Evolutionary conservation across 2,113 vertebrate genomes (phyloP).

Genomic region (Paracanthobrama guichenoti): DNA sequence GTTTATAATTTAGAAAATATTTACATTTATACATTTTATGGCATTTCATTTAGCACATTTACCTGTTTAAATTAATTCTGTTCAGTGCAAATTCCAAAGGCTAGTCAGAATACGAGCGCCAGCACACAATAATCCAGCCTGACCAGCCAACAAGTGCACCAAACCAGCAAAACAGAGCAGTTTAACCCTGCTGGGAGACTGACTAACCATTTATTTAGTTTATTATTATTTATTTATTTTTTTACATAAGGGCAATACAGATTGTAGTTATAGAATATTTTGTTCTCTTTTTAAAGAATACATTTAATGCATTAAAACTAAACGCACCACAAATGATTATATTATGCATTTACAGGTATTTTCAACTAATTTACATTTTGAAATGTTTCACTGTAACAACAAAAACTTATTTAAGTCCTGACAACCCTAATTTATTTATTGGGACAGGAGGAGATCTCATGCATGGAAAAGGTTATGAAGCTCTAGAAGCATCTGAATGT

Average conservation of each 20-base stretch:
- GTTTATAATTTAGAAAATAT: neutral
- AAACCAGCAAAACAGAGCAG: neutral
- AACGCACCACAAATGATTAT: neutral
- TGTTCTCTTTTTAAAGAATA: neutral
- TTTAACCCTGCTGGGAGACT: neutral
- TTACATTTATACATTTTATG: neutral
- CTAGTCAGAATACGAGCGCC: neutral
- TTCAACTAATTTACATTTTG: neutral
- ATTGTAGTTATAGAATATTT: neutral
- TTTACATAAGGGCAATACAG: neutral
- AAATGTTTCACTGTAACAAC: neutral
- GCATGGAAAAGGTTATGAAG: constrained; percentile 49
- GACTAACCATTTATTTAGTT: neutral
- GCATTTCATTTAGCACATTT: neutral
- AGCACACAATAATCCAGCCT: neutral
- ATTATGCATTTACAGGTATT: neutral
- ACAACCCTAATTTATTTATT: neutral
- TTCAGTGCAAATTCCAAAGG: neutral
- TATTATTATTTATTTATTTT: neutral
- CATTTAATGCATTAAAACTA: neutral
- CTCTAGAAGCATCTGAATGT: constrained; percentile 51
- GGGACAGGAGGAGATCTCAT: constrained; percentile 37
- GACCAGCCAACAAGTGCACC: neutral
- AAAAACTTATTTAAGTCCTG: neutral
- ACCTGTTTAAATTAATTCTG: neutral